Base-by-base conservation (phyloP, 2,888 invertebrate genomes). In the Pristionchus arcanus region DNA sequence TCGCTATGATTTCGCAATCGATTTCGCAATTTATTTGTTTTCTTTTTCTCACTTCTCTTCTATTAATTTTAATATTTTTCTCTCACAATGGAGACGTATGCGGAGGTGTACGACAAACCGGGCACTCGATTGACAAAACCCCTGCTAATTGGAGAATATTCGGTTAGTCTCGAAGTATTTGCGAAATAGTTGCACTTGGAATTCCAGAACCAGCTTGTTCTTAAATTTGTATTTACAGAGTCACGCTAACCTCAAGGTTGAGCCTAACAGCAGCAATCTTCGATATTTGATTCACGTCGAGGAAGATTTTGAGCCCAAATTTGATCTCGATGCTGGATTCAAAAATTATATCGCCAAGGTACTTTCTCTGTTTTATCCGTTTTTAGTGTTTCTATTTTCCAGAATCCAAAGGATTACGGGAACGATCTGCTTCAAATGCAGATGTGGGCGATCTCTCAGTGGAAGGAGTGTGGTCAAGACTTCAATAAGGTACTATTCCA, bases 21-120 rank as follows among this genome's bases (percentile, higher is more conserved):
- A 15, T 71, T 71, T 71, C 34, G 13, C 21, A 34, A 19, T 71
- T 71, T 71, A 0, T 16, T 71, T 42, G 9, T 77, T 25, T 42
- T 4, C 13, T 77, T 15, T 71, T 71, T 42, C 42, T 77, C 19
- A 21, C 25, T 42, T 11, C 42, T 77, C 42, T 81, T 13, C 19
- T 25, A 4, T 13, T 42, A 13, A 68, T 68, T 68, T 68, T 68
- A 31, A n/a, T 16, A 68, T n/a, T 68, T 28, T 25, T 68, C n/a
- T 25, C n/a, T 42, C 25, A 21, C 37, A 37, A 77, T 77, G 74
- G 74, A 77, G 37, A 77, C 74, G 74, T 77, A 77, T 25, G 74
- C 74, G 21, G 74, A 77, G 37, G 74, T 81, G 11, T 81, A 81
- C 81, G 81, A 53, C 49, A 53, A 49, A 28, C 81, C 81, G 81